Percentiles rank a stretch among this genome's conserved stretches.
Evolutionary conservation across 2,797 vertebrate species (phyloP).

Genomic region (Anguilla marmorata): DNA sequence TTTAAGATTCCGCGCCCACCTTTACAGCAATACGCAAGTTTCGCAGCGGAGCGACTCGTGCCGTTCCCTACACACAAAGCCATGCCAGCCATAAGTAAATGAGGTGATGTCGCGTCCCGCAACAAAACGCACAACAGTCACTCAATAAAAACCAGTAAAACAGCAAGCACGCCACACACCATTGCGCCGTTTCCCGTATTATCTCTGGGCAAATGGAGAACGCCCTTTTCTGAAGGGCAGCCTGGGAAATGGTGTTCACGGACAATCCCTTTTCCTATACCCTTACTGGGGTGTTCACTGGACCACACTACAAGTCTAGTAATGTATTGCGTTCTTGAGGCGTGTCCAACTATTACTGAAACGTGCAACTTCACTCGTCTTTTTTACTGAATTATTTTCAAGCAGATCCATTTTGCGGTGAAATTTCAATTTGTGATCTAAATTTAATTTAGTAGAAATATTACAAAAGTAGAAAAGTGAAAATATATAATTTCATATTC

Average conservation of each 20-base stretch:
- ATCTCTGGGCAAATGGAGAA: background rate
- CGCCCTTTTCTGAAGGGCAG: conserved; percentile 1
- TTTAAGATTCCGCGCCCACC: conserved; percentile 23
- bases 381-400: background rate
- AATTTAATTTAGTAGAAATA: background rate
- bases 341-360: background rate
- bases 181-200: background rate
- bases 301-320: conserved; percentile 53
- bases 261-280: background rate
- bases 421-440: background rate
- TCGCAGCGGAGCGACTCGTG: conserved; percentile 46
- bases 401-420: background rate
- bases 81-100: conserved; percentile 54
- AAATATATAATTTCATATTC: too few species aligned
- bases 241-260: conserved; percentile 62
- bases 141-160: background rate
- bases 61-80: conserved; percentile 52
- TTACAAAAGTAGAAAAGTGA: background rate
- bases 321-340: conserved; percentile 32
- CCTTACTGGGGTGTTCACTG: accelerated
- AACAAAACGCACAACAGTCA: background rate
- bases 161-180: background rate
- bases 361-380: background rate
- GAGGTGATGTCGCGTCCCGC: background rate
- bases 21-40: conserved; percentile 44